A percentile compares a stretch with the other conserved stretches of the same genome.
Evolutionary conservation across 1,140 invertebrate species (phyloP).

Genomic region (Mactra quadrangularis): DNA sequence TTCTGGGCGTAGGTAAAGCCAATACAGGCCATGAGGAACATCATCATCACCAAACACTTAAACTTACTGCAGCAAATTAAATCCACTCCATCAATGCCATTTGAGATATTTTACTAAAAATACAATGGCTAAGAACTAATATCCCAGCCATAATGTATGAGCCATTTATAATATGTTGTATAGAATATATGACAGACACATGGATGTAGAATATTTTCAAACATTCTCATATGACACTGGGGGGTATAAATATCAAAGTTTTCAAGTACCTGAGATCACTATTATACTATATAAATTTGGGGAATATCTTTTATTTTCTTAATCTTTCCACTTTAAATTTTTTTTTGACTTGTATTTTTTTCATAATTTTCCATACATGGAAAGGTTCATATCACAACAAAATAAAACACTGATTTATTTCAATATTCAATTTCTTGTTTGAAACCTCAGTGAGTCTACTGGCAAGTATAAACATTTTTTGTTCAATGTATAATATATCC

Average conservation of each 20-base stretch:
- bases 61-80: background rate
- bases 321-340: background rate
- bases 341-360: background rate
- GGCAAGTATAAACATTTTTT: conserved; percentile 8
- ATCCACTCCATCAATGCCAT: background rate
- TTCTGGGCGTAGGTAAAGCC: background rate
- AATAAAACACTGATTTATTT: conserved; percentile 1
- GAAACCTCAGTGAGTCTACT: conserved; percentile 22
- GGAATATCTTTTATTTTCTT: background rate
- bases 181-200: background rate
- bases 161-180: background rate
- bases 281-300: background rate
- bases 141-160: background rate
- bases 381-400: conserved; percentile 31
- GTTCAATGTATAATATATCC: conserved; percentile 11
- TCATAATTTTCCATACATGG: background rate
- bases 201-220: background rate
- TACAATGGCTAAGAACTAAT: background rate
- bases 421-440: background rate
- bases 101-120: no score
- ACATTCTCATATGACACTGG: no score
- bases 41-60: no score
- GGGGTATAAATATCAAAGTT: no score
- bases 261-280: conserved; percentile 30
- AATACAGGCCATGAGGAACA: background rate